A percentile compares a stretch with the other conserved stretches of the same genome.
Conservation (phyloP, 2,113 vertebrate genomes). For the chimpanzee (Pan troglodytes) region NHGRI_mPanTro3-v2.1_pri NC_072402.2:38989501-38990000, state of each 20-base stretch:
- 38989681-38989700: not conserved
- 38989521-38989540: conserved; percentile 92
- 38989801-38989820: not conserved
- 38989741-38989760: not conserved
- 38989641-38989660: not conserved
- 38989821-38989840: not conserved
- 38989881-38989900: not conserved
- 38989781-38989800: not conserved
- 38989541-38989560: conserved; percentile 93
- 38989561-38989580: conserved; percentile 53
- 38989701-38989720: conserved; percentile 1
- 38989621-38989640: not conserved
- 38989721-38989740: not conserved
- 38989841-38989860: not conserved
- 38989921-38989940: not conserved
- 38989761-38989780: not conserved
- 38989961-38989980: not conserved
- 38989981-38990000: not conserved
- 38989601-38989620: not conserved
- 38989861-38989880: not conserved
- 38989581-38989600: conserved; percentile 2
- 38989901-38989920: not conserved
- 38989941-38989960: not conserved
- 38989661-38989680: not conserved
- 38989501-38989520: conserved; percentile 98